Evolutionary conservation across 2,797 vertebrate genomes (phyloP), one percentile per base, ranked within the genome.

Genomic region (Natrix natrix): DNA sequence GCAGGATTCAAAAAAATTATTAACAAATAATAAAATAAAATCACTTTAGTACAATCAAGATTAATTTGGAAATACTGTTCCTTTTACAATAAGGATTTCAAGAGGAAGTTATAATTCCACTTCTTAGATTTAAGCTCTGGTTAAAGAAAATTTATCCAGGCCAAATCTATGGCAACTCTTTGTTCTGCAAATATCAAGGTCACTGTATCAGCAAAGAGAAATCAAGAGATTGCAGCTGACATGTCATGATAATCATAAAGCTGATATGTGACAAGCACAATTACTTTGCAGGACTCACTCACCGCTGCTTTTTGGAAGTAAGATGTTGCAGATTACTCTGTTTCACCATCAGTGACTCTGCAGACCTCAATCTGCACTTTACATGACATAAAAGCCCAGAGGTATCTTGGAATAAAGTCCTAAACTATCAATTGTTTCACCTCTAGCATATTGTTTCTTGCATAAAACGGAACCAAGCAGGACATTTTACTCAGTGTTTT

Each of bases 311-410:
- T 89, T 63, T 20, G 54, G 22, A 66, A 87, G 54, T 57, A 57
- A 92, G 74, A 63, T 66, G 43, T 90, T 93, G 83, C 83, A 48
- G 60, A 87, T 93, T 74, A 66, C 43, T 66, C 54, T 57, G 37
- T 37, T 13, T 69, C 16, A 66, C 78, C 37, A 48, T 69, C 32
- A 56, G 61, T 87, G 92, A 90, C 54, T 10, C 54, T 57, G 26
- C 69, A 69, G 61, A 74, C 60, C 37, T 57, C 60, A 87, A 1
- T 55, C 54, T 90, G 89, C 54, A 57, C 78, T 61, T 92, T 20
- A n/a, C 74, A 48, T 83, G n/a, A 63, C 24, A n/a, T 48, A 87
- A 89, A 69, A 13, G 59, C 26, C 1, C 32, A 10, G 83, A 28
- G 28, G 61, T 54, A 8, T 93, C 86, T 59, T 11, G n/a, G 83